Conservation (phyloP, 2,113 vertebrate species). For the Bubo bubo region DNA sequence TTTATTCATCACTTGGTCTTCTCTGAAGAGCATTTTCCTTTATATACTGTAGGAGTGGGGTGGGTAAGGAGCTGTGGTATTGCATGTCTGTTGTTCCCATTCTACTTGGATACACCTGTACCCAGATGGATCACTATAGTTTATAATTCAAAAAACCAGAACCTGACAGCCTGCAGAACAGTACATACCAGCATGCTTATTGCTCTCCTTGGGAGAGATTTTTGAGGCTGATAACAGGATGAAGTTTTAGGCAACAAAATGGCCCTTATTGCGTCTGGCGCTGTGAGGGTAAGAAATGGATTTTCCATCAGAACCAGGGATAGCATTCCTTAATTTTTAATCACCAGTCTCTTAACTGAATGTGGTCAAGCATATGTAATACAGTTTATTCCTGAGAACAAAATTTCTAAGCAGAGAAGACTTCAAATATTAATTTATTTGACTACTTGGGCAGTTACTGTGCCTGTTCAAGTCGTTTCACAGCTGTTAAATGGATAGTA, state of each 20-base stretch:
- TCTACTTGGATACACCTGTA: neutral
- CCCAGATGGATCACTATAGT: rapidly evolving
- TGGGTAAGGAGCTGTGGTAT: neutral
- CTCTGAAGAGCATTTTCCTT: neutral
- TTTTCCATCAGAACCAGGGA: neutral
- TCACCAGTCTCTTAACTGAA: neutral
- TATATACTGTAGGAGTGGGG: rapidly evolving
- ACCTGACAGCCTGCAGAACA: neutral
- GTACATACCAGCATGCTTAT: neutral
- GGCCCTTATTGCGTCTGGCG: neutral
- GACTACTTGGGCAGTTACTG: neutral
- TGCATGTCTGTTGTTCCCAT: neutral
- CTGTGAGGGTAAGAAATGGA: neutral
- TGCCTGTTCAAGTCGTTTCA: neutral
- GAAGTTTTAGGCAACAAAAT: neutral
- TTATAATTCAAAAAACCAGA: neutral
- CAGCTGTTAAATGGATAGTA: neutral
- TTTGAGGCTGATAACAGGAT: neutral
- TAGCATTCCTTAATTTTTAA: neutral
- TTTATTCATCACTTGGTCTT: neutral
- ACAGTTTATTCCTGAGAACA: neutral
- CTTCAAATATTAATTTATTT: neutral
- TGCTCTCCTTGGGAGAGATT: neutral
- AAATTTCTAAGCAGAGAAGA: neutral
- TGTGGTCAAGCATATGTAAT: neutral